These are phyloP conservation scores for Muscicapa adusta DNA, from an alignment of 2,113 vertebrate genomes.

Conservation along the genomic window DNA sequence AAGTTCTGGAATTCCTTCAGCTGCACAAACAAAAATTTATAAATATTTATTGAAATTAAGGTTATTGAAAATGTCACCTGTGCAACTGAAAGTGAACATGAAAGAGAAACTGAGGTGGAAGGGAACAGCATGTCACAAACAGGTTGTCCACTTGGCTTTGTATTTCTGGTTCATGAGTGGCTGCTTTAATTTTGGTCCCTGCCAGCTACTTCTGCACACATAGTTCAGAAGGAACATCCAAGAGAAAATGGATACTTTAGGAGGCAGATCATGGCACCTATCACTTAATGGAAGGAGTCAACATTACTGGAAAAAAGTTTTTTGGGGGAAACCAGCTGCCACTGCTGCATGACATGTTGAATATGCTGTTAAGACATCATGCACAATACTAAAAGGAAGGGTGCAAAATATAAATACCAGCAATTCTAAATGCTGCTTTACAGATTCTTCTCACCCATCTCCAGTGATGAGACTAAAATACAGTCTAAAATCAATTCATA, in stretches of 20 bases:
- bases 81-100: background rate
- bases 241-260: background rate
- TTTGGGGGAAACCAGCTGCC: background rate
- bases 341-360: background rate
- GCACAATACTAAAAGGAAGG: background rate
- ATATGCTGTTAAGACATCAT: background rate
- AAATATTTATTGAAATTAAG: conserved; percentile 32
- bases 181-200: background rate
- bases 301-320: background rate
- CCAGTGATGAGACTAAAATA: background rate
- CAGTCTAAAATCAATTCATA: background rate
- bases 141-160: background rate
- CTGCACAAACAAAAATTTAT: conserved; percentile 4
- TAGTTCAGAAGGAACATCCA: background rate
- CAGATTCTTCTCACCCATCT: background rate
- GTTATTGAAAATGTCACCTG: background rate
- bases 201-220: background rate
- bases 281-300: background rate
- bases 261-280: background rate
- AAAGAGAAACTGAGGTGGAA: background rate
- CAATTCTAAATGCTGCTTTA: background rate
- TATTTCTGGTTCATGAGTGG: background rate
- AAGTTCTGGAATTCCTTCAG: conserved; percentile 27
- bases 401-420: background rate
- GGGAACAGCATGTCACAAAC: background rate